These are phyloP conservation scores for Ctenoplectra terminalis DNA, from an alignment of 1,140 invertebrate species.

Conservation along the genomic window DNA sequence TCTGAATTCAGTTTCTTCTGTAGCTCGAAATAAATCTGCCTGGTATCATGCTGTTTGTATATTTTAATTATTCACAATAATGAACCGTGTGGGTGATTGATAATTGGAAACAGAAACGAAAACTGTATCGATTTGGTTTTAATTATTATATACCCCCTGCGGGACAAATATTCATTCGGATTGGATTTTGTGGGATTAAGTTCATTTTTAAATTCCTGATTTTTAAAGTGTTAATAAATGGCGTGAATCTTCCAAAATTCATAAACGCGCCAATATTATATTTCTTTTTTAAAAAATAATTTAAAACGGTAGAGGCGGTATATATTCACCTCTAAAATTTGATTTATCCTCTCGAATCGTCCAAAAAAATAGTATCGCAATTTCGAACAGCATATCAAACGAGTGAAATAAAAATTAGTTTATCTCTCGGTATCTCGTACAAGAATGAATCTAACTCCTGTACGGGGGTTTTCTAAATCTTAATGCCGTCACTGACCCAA, in stretches of 20 bases:
- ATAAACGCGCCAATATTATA: not conserved
- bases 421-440: not conserved
- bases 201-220: not conserved
- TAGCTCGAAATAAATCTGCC: not conserved
- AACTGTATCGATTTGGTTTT: constrained; percentile 16
- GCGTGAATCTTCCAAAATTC: not conserved
- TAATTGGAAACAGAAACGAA: constrained; percentile 23
- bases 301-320: too few species aligned
- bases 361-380: too few species aligned
- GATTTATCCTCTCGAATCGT: not conserved
- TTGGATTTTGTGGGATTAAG: not conserved
- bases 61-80: constrained; percentile 32
- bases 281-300: not conserved
- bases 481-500: constrained; percentile 45
- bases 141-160: constrained; percentile 3
- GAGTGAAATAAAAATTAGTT: not conserved
- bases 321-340: too few species aligned
- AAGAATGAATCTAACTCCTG: not conserved
- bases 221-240: not conserved
- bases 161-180: not conserved
- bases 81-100: constrained; percentile 8
- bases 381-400: too few species aligned
- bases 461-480: constrained; percentile 34
- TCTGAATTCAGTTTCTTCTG: not conserved
- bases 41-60: not conserved